Evolutionary conservation across 2,888 invertebrate species (phyloP), one percentile per base, ranked within the genome.

Genomic region (Nysson spinosus): DNA sequence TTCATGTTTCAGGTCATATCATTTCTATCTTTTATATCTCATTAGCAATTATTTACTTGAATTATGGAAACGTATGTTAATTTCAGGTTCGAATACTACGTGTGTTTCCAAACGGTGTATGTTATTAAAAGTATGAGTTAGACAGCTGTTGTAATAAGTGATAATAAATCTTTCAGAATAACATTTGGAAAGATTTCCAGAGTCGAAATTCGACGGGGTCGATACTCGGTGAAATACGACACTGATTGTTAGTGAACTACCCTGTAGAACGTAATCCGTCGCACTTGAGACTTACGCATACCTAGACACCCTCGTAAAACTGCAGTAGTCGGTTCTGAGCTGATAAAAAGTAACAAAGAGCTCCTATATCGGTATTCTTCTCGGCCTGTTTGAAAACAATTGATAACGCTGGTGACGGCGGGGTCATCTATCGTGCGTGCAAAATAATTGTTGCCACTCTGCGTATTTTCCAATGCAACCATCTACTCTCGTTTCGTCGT

Each of bases 271-370:
- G 28, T 39, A 28, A 55, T 64, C 46, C 35, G 30, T 24, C 42
- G 44, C 14, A 20, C 11, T 22, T 20, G 55, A 14, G 40, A 14
- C 19, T 44, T 22, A 30, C 39, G 43, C 43, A 26, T 39, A 44
- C 39, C 50, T 52, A 62, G 24, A 19, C 30, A 6, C 9, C 43
- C 11, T 30, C 16, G 37, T 26, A 30, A 62, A 42, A 30, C 44
- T 35, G 50, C 12, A 19, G 19, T 22, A 24, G 54, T 50, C 42
- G 43, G 19, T 24, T 43, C 39, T 12, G 39, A 20, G 67, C 40
- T 17, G 73, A 74, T 70, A 65, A 67, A 72, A 75, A 68, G 47
- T 58, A 66, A 75, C 71, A 71, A 76, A 76, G 77, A 69, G 52
- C 47, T 64, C 9, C 58, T 57, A 49, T 75, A 76, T 75, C 66